Evolutionary conservation across 2,113 vertebrate species (phyloP).

Genomic region (Neogale vison): DNA sequence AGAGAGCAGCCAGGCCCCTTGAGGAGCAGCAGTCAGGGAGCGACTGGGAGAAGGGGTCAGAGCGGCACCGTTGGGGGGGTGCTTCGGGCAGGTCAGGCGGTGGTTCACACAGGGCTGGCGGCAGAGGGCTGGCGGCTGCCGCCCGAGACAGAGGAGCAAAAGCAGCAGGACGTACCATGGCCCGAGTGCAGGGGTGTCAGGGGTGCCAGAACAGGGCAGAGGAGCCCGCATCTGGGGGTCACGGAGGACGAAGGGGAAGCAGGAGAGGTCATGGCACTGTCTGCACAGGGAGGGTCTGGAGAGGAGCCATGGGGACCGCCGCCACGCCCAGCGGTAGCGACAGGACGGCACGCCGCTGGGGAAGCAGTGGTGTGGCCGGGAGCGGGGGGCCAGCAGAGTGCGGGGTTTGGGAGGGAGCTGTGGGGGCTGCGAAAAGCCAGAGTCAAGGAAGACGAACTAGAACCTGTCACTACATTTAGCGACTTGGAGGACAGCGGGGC

Average conservation of each 20-base stretch:
- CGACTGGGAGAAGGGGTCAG: background rate
- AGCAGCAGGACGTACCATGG: background rate
- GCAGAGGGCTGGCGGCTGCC: background rate
- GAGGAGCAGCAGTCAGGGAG: background rate
- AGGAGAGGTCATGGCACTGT: background rate
- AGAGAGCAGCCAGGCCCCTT: background rate
- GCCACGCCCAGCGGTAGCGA: no score
- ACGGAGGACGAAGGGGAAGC: background rate
- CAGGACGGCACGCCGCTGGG: background rate
- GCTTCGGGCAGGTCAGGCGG: rapidly evolving
- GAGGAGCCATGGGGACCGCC: background rate
- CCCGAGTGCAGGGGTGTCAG: background rate
- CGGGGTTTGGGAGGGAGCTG: background rate
- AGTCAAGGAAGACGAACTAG: background rate
- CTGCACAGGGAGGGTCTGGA: background rate
- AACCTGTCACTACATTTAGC: background rate
- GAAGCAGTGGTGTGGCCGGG: rapidly evolving
- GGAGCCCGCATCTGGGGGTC: background rate
- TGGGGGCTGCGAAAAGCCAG: background rate
- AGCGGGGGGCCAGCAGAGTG: no score
- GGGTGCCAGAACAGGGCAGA: background rate
- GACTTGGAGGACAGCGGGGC: background rate
- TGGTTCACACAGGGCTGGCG: background rate
- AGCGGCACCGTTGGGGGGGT: background rate
- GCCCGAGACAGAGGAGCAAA: background rate